Base-by-base conservation (phyloP, 2,113 vertebrate species). In the Phoenicopterus ruber region DNA sequence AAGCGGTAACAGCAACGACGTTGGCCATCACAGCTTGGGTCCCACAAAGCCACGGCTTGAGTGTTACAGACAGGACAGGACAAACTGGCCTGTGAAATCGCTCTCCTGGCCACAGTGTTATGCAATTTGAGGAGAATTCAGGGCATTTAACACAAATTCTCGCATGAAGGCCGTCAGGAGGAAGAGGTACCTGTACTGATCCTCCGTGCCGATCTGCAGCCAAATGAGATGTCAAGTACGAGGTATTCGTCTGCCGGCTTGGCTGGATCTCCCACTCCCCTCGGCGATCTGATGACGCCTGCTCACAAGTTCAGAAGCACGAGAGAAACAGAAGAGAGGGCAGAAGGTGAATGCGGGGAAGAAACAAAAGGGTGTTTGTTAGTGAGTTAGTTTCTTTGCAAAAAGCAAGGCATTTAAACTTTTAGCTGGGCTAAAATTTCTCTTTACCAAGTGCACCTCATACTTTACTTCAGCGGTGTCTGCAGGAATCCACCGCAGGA, bases 231-330 rank as follows among this genome's bases (percentile, higher is more conserved):
- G 99, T 98, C 98, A 99, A 97, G 98, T 99, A 99, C 61, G 99
- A 99, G 98, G 99, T 98, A 98, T 99, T 99, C 97, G 99, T 98
- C 98, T 99, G 99, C 88, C 99, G 99, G 98, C 98, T 99, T 38
- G 99, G 99, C 97, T 99, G 99, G 96, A 99, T 98, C 97, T 99
- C 99, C 99, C 99, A 99, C 69, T 99, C 99, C 99, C 99, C 99
- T 98, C 99, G 98, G 97, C 99, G 99, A 95, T 99, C 99, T 31
- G 99, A 98, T 10, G 98, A 98, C 1, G 98, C 98, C 99, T 99
- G 99, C 98, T 98, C 95, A 94, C 84, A 90, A 69, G 78, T 97
- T 96, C 93, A 91, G 91, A 92, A 96, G 97, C 96, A 95, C 4
- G 71, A 97, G 91, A 97, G 97, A 96, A 94, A 97, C 50, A 97